Evolutionary conservation across 1,140 invertebrate genomes (phyloP), one percentile per base, ranked within the genome.

Genomic region (Camponotus pennsylvanicus): DNA sequence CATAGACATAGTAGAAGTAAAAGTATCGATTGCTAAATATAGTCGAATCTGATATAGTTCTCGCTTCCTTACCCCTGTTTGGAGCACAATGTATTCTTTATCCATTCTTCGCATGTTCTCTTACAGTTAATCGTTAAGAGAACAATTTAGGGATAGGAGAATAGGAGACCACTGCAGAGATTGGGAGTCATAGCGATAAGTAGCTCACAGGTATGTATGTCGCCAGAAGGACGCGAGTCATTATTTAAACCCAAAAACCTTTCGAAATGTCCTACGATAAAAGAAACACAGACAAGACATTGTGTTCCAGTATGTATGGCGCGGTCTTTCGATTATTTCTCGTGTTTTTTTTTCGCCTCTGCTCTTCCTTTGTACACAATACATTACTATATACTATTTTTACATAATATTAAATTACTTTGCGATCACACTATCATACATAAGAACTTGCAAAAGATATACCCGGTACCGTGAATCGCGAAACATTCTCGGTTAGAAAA

Each of bases 371-470:
- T 93, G 88, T 92, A 93, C 90, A 93, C 90, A 92, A 63, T 88
- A 15, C 4, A 88, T 66, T 61, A 75, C 88, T 82, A 90, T 85
- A 91, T 76, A 67, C 71, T 86, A 61, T 86, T 90, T 52, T 90
- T 90, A 90, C 89, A 90, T 83, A 87, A 55, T 37, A 73, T 83
- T 59, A 75, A 18, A 89, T 85, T 66, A 84, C 67, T 90, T 88
- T 88, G 93, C 90, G 88, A 92, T 93, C 67, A 86, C 91, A 86
- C 90, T 94, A 93, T 93, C 86, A 94, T 94, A 94, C 94, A 94
- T 94, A 94, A 94, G 92, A 94, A 92, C 90, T 93, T 92, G 93
- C 93, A 94, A 94, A 94, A 94, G 93, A 90, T 94, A 91, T 92
- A 93, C 86, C 88, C 88, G 87, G 87, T 93, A 93, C 76, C 87